Conservation (phyloP, 23 tunicate species). For the Styela clava region DNA sequence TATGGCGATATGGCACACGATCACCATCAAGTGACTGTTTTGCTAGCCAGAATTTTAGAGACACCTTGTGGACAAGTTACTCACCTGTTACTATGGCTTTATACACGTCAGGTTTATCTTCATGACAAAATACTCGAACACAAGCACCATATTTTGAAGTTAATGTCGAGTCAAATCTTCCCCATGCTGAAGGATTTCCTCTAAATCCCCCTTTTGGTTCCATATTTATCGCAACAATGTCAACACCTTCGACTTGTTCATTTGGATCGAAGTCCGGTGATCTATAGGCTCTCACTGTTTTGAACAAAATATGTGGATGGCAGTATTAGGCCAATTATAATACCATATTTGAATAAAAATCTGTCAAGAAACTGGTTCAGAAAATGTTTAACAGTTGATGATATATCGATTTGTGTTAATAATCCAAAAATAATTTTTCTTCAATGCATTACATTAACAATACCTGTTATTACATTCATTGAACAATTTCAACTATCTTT, state of each 20-base stretch:
- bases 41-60: no score
- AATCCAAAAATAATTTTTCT: no score
- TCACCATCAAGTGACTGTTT: no score
- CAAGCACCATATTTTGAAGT: conserved; percentile 78
- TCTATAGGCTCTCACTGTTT: conserved; percentile 65
- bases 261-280: conserved; percentile 35
- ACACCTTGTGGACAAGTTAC: no score
- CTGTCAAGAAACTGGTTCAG: neutral
- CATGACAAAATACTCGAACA: conserved; percentile 59
- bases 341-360: neutral
- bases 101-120: conserved; percentile 17
- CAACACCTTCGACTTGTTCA: conserved; percentile 55
- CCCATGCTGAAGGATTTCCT: conserved; percentile 34
- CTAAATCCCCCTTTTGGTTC: conserved; percentile 24
- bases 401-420: no score
- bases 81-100: conserved; percentile 69
- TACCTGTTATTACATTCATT: no score
- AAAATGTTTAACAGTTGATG: no score
- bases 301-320: neutral
- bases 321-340: neutral
- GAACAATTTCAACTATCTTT: no score
- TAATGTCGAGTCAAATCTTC: conserved; percentile 41
- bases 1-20: no score
- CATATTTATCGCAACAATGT: conserved; percentile 34
- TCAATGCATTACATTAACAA: no score